Base-by-base conservation (phyloP, 2,888 invertebrate species). In the Euproctis similis region DNA sequence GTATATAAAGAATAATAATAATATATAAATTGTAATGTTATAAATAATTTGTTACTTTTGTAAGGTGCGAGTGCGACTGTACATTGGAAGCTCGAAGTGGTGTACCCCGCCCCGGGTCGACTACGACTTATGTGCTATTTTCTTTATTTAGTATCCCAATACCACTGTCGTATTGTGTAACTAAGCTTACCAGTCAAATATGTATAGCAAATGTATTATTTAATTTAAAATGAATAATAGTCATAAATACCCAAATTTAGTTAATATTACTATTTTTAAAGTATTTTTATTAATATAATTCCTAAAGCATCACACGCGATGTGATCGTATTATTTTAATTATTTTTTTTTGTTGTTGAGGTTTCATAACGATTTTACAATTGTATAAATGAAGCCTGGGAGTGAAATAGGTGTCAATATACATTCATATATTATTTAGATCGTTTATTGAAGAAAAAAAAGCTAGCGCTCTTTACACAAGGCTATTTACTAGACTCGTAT, bases 181-280 rank as follows among this genome's bases (percentile, higher is more conserved):
- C 72, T 82, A 80, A 82, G 78, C 77, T 78, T 78, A 82, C 77
- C 82, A 84, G 82, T 84, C 84, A 80, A 77, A 64, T 78, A 72
- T 82, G 75, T 77, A 80, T 81, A 82, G 76, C 65, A 68, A 77
- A 72, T 75, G 69, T 70, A 72, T 72, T 72, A 73, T 72, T 78
- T 81, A 77, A 80, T 76, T 80, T 80, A 78, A 78, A 67, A 69
- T 75, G 71, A 72, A 74, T 76, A 75, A 75, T 82, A 84, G 82
- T 84, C 82, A 84, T 82, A 75, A 82, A 76, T 75, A 84, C 80
- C 82, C 82, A 82, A 84, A 84, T 82, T 82, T 84, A 82, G 82
- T 78, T 78, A 74, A 77, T 76, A n/a, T n/a, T n/a, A 65, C 63
- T 78, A 70, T 74, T 71, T 69, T 69, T 69, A 63, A 66, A 60